Evolutionary conservation across 30 jellyfish, hydroid and myxozoan genomes (phyloP), one percentile per base, ranked within the genome.

Genomic region (Hydractinia echinata): DNA sequence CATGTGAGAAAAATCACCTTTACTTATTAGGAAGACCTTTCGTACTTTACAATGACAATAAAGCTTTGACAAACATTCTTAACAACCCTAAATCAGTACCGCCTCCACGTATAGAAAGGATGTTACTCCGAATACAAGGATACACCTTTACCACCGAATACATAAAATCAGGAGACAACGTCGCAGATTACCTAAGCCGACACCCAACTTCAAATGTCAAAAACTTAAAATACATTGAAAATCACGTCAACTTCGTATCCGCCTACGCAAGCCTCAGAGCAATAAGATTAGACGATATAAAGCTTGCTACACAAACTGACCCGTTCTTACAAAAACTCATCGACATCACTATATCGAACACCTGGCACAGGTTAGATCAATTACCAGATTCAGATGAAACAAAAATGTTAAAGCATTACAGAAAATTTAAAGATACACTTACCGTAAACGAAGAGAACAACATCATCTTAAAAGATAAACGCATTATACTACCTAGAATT

Each of bases 391-490:
- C 74, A 64, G 74, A 64, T 51, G 74, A 6, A 13, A 64, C 9
- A 64, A 64, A 7, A 8, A 6, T 13, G 74, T 72, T 72, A 72
- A 72, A 72, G 51, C 81, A 72, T 5, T 76, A 9, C 84, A 10
- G 79, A 30, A 76, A 76, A 51, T 14, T 51, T 8, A 53, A 55
- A 53, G 71, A 76, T 5, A 18, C 53, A 53, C 49, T 76, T 14
- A 76, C 84, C 55, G 19, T 76, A 55, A 50, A 52, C 20, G 19
- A 44, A 50, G 16, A 53, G 51, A 9, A 79, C 14, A 81, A 88
- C 78, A 44, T 88, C 10, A 4, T 88, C 55, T 53, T 82, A 81
- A 83, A 83, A 74, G 94, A 85, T 62, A 61, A 54, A 51, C 61
- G 82, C 54, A 88, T 83, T 48, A 53, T 85, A 44, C 60, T 85